These are phyloP conservation scores for Scaptodrosophila latifasciaeformis DNA, from an alignment of 2,888 invertebrate genomes.

Conservation along the genomic window DNA sequence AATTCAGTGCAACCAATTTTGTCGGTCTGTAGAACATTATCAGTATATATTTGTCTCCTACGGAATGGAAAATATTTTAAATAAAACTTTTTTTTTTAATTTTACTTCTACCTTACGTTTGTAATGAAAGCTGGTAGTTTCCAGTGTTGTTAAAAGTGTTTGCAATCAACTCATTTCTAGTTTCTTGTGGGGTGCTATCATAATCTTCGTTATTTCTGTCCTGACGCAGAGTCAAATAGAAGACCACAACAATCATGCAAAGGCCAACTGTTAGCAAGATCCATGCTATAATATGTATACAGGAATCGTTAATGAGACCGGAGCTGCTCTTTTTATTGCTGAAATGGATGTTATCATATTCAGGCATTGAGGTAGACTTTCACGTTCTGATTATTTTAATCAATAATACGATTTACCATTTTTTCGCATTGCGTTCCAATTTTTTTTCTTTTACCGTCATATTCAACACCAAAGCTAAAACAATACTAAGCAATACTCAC, in stretches of 20 bases:
- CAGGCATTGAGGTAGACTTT: not conserved
- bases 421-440: not conserved
- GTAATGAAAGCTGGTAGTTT: slow-evolving; percentile 1
- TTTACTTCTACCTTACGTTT: slow-evolving; percentile 17
- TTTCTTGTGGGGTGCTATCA: no score
- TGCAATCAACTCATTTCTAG: no score
- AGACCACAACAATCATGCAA: slow-evolving; percentile 34
- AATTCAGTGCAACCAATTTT: slow-evolving; percentile 22
- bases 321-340: not conserved
- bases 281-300: slow-evolving; percentile 42
- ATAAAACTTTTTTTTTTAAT: no score
- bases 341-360: not conserved
- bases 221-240: slow-evolving; percentile 35
- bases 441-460: slow-evolving; percentile 4
- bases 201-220: not conserved
- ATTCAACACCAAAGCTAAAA: slow-evolving; percentile 10
- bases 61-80: no score
- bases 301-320: slow-evolving; percentile 11
- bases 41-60: no score
- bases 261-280: slow-evolving; percentile 43
- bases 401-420: not conserved
- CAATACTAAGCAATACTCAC: no score
- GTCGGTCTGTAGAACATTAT: not conserved
- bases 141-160: not conserved
- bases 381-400: not conserved